Base-by-base conservation (phyloP, 2,797 vertebrate genomes). In the Astyanax mexicanus region DNA sequence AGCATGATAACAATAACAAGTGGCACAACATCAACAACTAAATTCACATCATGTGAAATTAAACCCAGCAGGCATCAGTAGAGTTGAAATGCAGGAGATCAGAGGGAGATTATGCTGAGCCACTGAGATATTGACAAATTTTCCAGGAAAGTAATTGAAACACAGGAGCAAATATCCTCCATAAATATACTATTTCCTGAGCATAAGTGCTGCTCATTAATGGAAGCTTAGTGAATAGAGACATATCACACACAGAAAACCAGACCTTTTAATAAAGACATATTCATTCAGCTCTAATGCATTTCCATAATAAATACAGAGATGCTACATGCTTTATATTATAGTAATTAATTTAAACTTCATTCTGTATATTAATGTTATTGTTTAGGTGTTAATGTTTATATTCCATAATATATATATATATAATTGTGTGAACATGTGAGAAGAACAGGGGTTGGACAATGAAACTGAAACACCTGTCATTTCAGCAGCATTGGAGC, bases 21-120 rank as follows among this genome's bases (percentile, higher is more conserved):
- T 37, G 40, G 32, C 27, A 64, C 65, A 69, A 64, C 65, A 69
- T 47, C 57, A 62, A 74, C 74, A 64, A 6, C 21, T 37, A 74
- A 73, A 67, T 37, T 54, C 27, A 51, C 35, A 54, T 61, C 69
- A 52, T 51, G 64, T 60, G 52, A 67, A 61, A 44, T 58, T 42
- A 60, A 38, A 78, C 51, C 25, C 27, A 29, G 37, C 35, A 52
- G 57, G 29, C 17, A 52, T 19, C 25, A 17, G 7, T 17, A 58
- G 38, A 67, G 12, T 72, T 51, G 2, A 61, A 68, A 29, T 66
- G 1, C 45, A 57, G 35, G 7, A 62, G 69, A 70, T 70, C 27
- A 69, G 40, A 73, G 76, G 32, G 13, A 45, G 19, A 29, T 67
- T 52, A 73, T 15, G 8, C 11, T 2, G 55, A 74, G 64, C 66